Percentiles rank a stretch among this genome's conserved stretches.
These are phyloP conservation scores for Noctua janthina DNA, from an alignment of 2,888 invertebrate genomes.

Conservation along the genomic window DNA sequence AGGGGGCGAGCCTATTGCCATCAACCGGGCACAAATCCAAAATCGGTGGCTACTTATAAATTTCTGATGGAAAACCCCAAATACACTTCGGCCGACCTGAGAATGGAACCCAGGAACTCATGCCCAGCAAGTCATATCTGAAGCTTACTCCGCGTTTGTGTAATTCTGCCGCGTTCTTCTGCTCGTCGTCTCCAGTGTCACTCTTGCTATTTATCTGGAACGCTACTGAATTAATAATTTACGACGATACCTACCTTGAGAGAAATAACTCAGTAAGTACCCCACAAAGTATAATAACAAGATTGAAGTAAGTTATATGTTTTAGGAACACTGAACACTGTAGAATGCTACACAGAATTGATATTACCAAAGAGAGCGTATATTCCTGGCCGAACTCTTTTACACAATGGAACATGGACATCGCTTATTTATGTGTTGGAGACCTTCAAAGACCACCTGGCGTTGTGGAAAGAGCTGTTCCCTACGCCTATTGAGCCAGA, in stretches of 20 bases:
- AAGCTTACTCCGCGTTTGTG: no score
- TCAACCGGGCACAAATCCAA: background rate
- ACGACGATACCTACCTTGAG: no score
- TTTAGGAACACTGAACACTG: conserved; percentile 74
- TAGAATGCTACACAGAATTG: conserved; percentile 76
- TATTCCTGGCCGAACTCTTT: conserved; percentile 71
- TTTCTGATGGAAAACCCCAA: background rate
- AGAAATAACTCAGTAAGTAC: background rate
- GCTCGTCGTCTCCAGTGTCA: no score
- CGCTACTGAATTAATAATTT: background rate
- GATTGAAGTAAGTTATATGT: no score
- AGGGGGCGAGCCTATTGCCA: background rate
- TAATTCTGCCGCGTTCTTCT: no score
- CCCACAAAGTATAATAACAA: background rate
- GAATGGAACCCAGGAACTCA: background rate
- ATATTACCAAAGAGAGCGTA: conserved; percentile 75
- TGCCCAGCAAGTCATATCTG: no score
- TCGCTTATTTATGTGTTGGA: conserved; percentile 75
- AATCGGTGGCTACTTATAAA: background rate
- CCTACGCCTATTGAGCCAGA: conserved; percentile 66
- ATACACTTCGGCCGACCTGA: background rate
- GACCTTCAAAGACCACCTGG: conserved; percentile 68
- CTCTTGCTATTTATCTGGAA: background rate
- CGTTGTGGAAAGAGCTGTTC: conserved; percentile 71
- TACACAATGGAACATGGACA: conserved; percentile 80